Base-by-base conservation (phyloP, 2,797 vertebrate species). In the Thalassophryne amazonica region DNA sequence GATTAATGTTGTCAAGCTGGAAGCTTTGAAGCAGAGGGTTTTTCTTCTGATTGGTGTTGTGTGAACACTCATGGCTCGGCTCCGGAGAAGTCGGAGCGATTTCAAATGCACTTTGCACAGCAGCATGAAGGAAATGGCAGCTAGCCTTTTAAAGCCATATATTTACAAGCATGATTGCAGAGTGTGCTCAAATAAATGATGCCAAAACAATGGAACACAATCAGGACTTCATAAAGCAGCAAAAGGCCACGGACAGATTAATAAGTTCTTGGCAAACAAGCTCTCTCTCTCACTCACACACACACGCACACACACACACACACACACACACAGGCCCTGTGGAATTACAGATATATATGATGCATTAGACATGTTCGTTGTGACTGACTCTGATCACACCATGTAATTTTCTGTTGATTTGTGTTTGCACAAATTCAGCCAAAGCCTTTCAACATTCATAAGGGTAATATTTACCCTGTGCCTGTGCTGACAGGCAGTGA, bases 181-280 rank as follows among this genome's bases (percentile, higher is more conserved):
- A 90, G 79, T 91, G 85, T 86, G 81, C 89, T 87, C 81, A 80
- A 86, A 90, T 86, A 88, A 90, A 91, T 87, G 88, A 90, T 84
- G 74, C 69, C 84, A 81, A 86, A 91, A 88, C 85, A 90, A 91
- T 88, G 80, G 80, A 60, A 58, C 80, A 81, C 88, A 91, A 91
- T 92, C 88, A 92, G 81, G 79, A 85, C 87, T 88, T 90, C 86
- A 89, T 89, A 85, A 88, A 73, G 69, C 70, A 51, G 60, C 76
- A 38, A 90, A 86, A 86, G 78, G 84, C 82, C 80, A 83, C 47
- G 58, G 87, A 91, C 86, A 90, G 77, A 89, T 89, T 90, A 91
- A 92, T 90, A 78, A 89, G 81, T 74, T 81, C 81, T 70, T 65
- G 76, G 68, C 36, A 35, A 37, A 69, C 52, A 62, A 74, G 45